These are phyloP conservation scores for Amyelois transitella DNA, from an alignment of 1,140 invertebrate species.

Conservation along the genomic window DNA sequence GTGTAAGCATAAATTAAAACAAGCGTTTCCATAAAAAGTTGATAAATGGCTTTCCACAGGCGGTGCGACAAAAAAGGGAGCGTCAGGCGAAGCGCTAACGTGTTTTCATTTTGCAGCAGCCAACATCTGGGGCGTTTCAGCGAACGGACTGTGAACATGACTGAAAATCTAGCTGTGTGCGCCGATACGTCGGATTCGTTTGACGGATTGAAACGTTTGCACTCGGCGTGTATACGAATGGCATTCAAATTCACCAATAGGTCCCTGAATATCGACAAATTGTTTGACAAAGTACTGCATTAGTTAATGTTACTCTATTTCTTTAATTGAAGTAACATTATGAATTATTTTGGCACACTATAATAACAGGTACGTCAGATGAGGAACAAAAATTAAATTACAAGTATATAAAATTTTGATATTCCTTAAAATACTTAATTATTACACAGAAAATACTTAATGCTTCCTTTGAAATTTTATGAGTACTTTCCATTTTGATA, in stretches of 20 bases:
- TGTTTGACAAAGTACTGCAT: too few relatives aligned
- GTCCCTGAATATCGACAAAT: background rate
- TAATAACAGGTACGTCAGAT: too few relatives aligned
- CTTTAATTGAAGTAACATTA: too few relatives aligned
- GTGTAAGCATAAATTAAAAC: slow-evolving; percentile 72
- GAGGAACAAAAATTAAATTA: too few relatives aligned
- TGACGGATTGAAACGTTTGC: background rate
- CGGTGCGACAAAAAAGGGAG: slow-evolving; percentile 62
- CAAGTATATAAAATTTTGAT: too few relatives aligned
- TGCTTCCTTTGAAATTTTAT: too few relatives aligned
- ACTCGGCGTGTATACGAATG: background rate
- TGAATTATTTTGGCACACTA: too few relatives aligned
- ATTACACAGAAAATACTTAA: too few relatives aligned
- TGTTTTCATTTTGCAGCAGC: slow-evolving; percentile 66
- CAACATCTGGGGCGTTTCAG: slow-evolving; percentile 64
- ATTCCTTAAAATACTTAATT: too few relatives aligned
- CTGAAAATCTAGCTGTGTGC: slow-evolving; percentile 8
- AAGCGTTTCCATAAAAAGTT: slow-evolving; percentile 71
- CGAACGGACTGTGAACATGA: slow-evolving; percentile 38
- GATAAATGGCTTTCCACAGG: slow-evolving; percentile 68
- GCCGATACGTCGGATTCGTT: background rate
- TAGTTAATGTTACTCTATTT: too few relatives aligned
- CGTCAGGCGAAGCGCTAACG: slow-evolving; percentile 63
- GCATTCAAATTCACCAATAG: background rate
- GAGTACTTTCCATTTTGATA: too few relatives aligned